A percentile compares a stretch with the other conserved stretches of the same genome.
These are phyloP conservation scores for Aplochiton taeniatus DNA, from an alignment of 2,797 vertebrate species.

Conservation along the genomic window DNA sequence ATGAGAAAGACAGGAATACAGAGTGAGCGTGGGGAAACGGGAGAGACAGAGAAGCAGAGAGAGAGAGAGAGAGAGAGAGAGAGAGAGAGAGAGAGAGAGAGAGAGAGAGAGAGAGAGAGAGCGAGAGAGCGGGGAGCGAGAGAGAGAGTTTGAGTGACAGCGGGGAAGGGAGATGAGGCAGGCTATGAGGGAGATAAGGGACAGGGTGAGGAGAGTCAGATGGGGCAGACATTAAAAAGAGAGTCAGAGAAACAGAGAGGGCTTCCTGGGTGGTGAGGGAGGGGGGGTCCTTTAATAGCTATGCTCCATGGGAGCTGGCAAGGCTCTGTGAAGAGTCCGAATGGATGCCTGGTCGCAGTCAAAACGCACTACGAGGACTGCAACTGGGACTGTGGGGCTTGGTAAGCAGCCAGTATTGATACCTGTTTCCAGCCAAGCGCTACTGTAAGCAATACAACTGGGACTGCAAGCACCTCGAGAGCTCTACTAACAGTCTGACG, in stretches of 20 bases:
- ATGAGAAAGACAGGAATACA: not conserved
- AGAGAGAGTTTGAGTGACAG: not conserved
- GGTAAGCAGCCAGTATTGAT: not conserved
- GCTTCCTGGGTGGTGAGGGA: too few relatives aligned
- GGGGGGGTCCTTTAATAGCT: not conserved
- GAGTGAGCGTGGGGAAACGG: not conserved
- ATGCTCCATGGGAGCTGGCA: not conserved
- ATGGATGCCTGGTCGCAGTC: constrained; percentile 14
- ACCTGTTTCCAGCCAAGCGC: not conserved
- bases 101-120: not conserved
- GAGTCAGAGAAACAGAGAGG: too few relatives aligned
- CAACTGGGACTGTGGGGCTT: not conserved
- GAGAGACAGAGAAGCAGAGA: not conserved
- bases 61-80: not conserved
- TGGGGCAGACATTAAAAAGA: too few relatives aligned
- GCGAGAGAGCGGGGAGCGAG: not conserved
- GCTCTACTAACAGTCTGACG: too few relatives aligned
- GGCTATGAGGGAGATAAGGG: not conserved
- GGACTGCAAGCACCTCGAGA: too few relatives aligned
- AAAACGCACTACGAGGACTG: constrained; percentile 42
- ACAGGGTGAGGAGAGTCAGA: constrained; percentile 7
- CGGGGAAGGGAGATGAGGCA: not conserved
- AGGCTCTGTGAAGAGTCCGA: not conserved
- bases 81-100: not conserved
- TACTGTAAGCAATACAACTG: too few relatives aligned